Percentiles rank a stretch among this genome's conserved stretches.
These are phyloP conservation scores for Archaeoteleia sp. DNA, from an alignment of 2,888 invertebrate species.

Conservation along the genomic window DNA sequence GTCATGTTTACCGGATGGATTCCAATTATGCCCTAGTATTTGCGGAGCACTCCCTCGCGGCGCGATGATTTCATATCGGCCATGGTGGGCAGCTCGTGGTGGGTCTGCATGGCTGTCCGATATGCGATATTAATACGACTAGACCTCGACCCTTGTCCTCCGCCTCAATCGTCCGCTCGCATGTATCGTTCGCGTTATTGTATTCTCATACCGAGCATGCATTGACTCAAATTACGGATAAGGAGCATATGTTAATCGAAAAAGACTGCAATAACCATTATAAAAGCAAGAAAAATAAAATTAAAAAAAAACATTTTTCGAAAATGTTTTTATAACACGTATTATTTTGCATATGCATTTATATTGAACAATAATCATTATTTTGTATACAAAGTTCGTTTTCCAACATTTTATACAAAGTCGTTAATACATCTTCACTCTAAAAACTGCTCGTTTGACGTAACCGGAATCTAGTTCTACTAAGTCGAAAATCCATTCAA, in stretches of 20 bases:
- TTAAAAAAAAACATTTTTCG: no score
- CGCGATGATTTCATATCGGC: conserved; percentile 69
- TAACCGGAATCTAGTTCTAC: no score
- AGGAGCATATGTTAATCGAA: conserved; percentile 42
- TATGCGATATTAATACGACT: conserved; percentile 73
- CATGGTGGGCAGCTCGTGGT: conserved; percentile 51
- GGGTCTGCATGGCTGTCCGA: conserved; percentile 64
- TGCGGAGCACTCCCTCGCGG: conserved; percentile 71
- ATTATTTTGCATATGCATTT: no score
- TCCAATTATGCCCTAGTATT: conserved; percentile 73
- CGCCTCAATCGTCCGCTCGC: conserved; percentile 46
- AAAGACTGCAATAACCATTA: conserved; percentile 1
- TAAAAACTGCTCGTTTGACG: no score
- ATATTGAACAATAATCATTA: no score
- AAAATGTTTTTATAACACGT: no score
- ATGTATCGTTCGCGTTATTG: conserved; percentile 53
- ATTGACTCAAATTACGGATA: conserved; percentile 52
- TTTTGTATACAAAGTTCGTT: no score
- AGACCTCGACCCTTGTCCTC: conserved; percentile 62
- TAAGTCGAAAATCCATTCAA: no score
- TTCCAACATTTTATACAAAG: no score
- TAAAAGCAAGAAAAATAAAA: no score
- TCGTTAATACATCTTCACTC: no score
- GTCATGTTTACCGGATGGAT: conserved; percentile 70
- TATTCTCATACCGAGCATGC: conserved; percentile 50